phyloP scores from a whole-genome alignment of 2,888 invertebrate genomes.

The Sialis lutaria region DNA sequence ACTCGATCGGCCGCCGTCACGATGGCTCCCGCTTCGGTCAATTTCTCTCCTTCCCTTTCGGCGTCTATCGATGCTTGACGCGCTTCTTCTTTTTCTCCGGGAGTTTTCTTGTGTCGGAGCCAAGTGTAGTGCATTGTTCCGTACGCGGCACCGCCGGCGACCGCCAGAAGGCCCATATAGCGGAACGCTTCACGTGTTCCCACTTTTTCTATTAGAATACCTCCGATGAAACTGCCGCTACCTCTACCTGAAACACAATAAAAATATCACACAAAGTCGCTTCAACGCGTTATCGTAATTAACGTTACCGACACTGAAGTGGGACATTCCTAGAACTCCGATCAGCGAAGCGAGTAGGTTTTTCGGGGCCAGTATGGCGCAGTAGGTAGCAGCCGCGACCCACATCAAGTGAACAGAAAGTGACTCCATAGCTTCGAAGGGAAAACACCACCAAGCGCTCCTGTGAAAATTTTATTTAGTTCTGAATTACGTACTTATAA shows the following conservation, averaged over 20 bases:
- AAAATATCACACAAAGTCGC: background rate
- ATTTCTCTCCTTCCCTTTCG: slow-evolving; percentile 40
- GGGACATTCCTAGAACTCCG: slow-evolving; percentile 74
- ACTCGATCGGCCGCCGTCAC: slow-evolving; percentile 48
- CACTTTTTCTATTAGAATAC: slow-evolving; percentile 53
- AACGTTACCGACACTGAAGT: slow-evolving; percentile 62
- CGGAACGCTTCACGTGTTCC: slow-evolving; percentile 64
- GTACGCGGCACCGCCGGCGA: slow-evolving; percentile 51
- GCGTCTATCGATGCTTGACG: slow-evolving; percentile 14
- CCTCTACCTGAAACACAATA: slow-evolving; percentile 42
- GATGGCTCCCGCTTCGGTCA: slow-evolving; percentile 23
- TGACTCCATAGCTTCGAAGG: slow-evolving; percentile 75
- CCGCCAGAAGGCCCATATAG: slow-evolving; percentile 59
- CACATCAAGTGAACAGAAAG: slow-evolving; percentile 77
- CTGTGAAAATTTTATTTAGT: slow-evolving; percentile 25
- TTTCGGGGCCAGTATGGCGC: slow-evolving; percentile 67
- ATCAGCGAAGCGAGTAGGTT: slow-evolving; percentile 70
- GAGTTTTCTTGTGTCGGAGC: slow-evolving; percentile 34
- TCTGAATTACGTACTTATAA: background rate
- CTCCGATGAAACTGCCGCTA: slow-evolving; percentile 66
- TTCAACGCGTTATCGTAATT: background rate
- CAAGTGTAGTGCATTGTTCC: slow-evolving; percentile 53
- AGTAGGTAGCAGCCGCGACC: slow-evolving; percentile 80
- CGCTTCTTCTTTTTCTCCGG: slow-evolving; percentile 26
- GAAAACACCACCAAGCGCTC: slow-evolving; percentile 79